Percentiles rank a stretch among this genome's conserved stretches.
Evolutionary conservation across 1,140 invertebrate species (phyloP).

Genomic region (Sitobion miscanthi): DNA sequence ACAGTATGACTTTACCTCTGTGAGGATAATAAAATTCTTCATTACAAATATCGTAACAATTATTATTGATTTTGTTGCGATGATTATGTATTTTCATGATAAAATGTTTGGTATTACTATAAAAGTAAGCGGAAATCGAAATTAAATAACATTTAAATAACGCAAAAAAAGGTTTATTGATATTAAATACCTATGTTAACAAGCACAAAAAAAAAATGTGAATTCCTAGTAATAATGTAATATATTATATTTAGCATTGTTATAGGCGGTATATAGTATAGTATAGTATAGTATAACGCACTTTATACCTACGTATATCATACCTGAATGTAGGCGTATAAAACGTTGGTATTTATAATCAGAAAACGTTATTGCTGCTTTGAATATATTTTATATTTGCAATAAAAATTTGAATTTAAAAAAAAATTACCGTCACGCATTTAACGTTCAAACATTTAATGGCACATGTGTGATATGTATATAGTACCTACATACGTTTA

Average conservation of each 20-base stretch:
- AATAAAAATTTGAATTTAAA: conserved; percentile 1
- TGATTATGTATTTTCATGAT: neutral
- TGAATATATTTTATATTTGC: conserved; percentile 6
- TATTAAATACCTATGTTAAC: neutral
- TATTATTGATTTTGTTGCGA: neutral
- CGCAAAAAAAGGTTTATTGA: neutral
- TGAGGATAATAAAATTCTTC: neutral
- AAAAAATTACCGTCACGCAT: conserved; percentile 4
- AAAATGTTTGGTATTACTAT: neutral
- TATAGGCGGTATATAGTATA: neutral
- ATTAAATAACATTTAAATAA: neutral
- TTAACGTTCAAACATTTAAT: neutral
- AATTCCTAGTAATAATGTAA: neutral
- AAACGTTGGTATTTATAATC: neutral
- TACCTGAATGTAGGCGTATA: neutral
- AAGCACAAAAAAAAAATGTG: neutral
- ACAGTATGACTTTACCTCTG: neutral
- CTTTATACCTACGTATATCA: neutral
- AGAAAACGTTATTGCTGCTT: neutral
- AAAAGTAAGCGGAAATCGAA: neutral
- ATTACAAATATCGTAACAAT: neutral
- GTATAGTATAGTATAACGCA: no score
- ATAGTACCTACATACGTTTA: neutral
- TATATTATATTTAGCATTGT: neutral
- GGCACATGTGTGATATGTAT: neutral